These are phyloP conservation scores for Phrynocephalus vlangalii DNA, from an alignment of 2,797 vertebrate genomes.

Conservation along the genomic window DNA sequence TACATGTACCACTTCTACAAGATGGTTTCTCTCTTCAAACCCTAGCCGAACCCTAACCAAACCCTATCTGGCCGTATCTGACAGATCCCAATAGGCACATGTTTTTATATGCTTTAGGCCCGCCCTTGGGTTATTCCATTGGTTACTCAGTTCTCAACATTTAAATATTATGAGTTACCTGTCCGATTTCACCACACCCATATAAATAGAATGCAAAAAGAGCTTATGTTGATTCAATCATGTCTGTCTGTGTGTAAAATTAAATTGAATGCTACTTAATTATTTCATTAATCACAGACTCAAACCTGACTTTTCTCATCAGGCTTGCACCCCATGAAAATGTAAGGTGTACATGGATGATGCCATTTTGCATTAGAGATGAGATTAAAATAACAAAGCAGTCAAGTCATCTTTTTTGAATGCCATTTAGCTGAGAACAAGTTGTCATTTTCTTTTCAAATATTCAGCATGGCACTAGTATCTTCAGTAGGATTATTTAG, in stretches of 20 bases:
- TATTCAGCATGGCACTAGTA: neutral
- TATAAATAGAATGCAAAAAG: neutral
- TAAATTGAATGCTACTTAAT: neutral
- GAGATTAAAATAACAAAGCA: constrained; percentile 6
- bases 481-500: constrained; percentile 3
- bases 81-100: neutral
- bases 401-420: neutral
- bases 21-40: too few species aligned
- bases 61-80: too few species aligned
- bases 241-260: neutral
- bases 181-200: neutral
- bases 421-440: neutral
- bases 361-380: constrained; percentile 4
- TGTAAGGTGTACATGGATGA: neutral
- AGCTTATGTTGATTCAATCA: neutral
- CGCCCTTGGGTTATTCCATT: too few species aligned
- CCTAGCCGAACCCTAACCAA: too few species aligned
- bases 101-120: neutral
- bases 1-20: too few species aligned
- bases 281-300: constrained; percentile 11
- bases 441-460: neutral
- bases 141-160: too few species aligned
- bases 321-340: neutral
- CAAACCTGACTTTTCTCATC: constrained; percentile 6
- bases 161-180: neutral